A percentile compares a stretch with the other conserved stretches of the same genome.
Conservation (phyloP, 2,797 vertebrate genomes). For the Falco concolor region DNA sequence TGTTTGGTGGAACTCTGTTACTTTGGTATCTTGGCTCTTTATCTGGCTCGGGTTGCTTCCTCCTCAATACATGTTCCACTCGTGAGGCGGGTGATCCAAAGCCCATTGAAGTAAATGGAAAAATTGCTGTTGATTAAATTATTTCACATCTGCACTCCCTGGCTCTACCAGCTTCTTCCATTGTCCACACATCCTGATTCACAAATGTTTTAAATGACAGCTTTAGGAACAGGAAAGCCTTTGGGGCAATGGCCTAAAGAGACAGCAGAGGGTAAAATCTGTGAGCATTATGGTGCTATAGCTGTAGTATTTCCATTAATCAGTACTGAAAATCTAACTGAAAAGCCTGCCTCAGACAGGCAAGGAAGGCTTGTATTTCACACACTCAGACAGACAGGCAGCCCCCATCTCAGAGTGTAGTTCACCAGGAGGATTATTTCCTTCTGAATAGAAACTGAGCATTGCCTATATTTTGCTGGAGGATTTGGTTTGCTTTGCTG, state of each 20-base stretch:
- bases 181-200: conserved; percentile 65
- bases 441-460: background rate
- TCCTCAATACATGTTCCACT: conserved; percentile 60
- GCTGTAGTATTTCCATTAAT: conserved; percentile 46
- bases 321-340: conserved; percentile 32
- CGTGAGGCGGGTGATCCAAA: conserved; percentile 59
- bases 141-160: conserved; percentile 64
- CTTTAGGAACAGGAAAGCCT: conserved; percentile 64
- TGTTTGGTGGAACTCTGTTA: conserved; percentile 58
- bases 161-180: conserved; percentile 63
- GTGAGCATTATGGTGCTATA: conserved; percentile 48
- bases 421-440: background rate
- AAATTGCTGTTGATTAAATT: conserved; percentile 65
- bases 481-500: background rate
- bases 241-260: conserved; percentile 60
- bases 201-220: conserved; percentile 66
- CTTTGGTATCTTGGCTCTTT: conserved; percentile 65
- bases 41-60: conserved; percentile 61
- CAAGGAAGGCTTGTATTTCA: conserved; percentile 31
- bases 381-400: background rate
- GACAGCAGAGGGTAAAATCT: conserved; percentile 61
- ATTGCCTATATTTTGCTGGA: background rate
- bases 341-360: conserved; percentile 40
- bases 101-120: conserved; percentile 67
- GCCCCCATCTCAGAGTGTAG: background rate